A percentile compares a stretch with the other conserved stretches of the same genome.
phyloP scores from a whole-genome alignment of 2,113 vertebrate species.

The Bos javanicus region DNA sequence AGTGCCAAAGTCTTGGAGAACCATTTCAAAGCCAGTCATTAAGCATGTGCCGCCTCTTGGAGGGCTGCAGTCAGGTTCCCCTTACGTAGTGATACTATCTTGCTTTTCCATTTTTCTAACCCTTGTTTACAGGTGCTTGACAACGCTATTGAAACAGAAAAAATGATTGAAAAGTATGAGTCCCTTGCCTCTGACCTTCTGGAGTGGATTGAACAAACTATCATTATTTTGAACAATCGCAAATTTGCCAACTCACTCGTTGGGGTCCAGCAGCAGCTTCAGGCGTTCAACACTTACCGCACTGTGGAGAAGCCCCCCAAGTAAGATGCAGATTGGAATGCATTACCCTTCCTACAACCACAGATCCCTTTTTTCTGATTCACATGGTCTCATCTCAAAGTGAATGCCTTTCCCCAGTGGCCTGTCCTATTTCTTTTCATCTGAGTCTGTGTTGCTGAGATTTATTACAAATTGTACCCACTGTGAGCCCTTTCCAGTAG shows the following conservation, averaged over 20 bases:
- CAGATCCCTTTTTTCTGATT: not conserved
- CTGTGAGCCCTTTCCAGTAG: not conserved
- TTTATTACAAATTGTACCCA: not conserved
- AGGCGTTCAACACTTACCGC: slow-evolving; percentile 98
- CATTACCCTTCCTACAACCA: not conserved
- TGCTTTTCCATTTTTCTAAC: slow-evolving; percentile 3
- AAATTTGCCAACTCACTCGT: slow-evolving; percentile 96
- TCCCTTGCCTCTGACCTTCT: slow-evolving; percentile 95
- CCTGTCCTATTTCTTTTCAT: not conserved
- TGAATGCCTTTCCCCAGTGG: not conserved
- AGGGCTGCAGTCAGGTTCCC: not conserved
- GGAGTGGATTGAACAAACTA: slow-evolving; percentile 99
- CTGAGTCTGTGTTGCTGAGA: not conserved
- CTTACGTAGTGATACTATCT: accelerated
- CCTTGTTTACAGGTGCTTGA: slow-evolving; percentile 88
- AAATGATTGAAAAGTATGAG: slow-evolving; percentile 97
- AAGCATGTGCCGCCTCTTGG: accelerated
- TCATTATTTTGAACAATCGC: slow-evolving; percentile 98
- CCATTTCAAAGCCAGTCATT: not conserved
- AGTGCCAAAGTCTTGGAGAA: not conserved
- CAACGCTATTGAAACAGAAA: slow-evolving; percentile 97
- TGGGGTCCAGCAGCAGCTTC: slow-evolving; percentile 96
- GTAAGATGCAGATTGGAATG: slow-evolving; percentile 77
- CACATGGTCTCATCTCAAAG: not conserved
- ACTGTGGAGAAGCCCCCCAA: slow-evolving; percentile 98